These are phyloP conservation scores for Camelus dromedarius DNA, from an alignment of 2,113 vertebrate genomes.

Conservation along the genomic window DNA sequence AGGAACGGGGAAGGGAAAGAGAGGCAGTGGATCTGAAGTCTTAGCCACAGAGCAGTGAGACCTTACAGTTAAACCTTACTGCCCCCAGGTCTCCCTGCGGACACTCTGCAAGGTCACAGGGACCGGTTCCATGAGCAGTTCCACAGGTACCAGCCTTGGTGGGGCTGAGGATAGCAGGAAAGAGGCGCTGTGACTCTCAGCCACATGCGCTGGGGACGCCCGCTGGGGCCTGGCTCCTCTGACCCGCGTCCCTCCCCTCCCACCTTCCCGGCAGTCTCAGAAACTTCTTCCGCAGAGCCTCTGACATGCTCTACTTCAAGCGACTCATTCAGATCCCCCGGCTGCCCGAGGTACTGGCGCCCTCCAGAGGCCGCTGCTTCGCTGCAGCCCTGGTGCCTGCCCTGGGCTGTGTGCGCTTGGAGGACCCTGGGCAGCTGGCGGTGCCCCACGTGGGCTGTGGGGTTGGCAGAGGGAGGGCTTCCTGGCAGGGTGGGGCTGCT, in stretches of 20 bases:
- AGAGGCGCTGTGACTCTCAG: too few species aligned
- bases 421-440: neutral
- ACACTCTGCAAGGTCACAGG: conserved; percentile 97
- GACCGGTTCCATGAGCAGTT: conserved; percentile 99
- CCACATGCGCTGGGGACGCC: accelerated
- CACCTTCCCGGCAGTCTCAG: conserved; percentile 90
- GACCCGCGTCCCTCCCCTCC: accelerated
- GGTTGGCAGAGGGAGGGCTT: neutral
- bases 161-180: accelerated
- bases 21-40: too few species aligned
- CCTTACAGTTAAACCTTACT: neutral
- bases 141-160: conserved; percentile 89
- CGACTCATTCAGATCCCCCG: conserved; percentile 98
- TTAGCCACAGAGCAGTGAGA: accelerated
- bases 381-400: neutral
- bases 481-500: accelerated
- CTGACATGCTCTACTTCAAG: conserved; percentile 98
- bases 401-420: neutral
- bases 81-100: conserved; percentile 93
- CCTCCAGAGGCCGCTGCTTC: accelerated
- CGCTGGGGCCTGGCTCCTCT: neutral
- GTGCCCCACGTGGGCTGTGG: neutral
- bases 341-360: conserved; percentile 92
- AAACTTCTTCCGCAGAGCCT: conserved; percentile 96
- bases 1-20: neutral